Conservation (phyloP, 2,113 vertebrate genomes). For the Vidua macroura region DNA sequence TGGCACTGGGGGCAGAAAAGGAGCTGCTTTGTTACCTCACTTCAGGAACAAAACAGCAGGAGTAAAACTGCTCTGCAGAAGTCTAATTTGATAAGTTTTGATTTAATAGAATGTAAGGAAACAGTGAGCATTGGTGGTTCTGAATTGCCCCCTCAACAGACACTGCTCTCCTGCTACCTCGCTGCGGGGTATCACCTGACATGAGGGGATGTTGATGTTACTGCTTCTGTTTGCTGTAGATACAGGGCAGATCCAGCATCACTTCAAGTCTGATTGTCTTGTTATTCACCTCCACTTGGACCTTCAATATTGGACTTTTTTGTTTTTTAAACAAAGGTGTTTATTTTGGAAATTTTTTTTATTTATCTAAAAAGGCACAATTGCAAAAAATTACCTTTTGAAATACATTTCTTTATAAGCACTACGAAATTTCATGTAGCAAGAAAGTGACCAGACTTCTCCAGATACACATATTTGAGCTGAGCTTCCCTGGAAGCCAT, state of each 20-base stretch:
- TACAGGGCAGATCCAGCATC: neutral
- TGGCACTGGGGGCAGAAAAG: neutral
- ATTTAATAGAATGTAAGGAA: neutral
- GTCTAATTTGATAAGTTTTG: fast-evolving
- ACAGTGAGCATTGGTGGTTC: neutral
- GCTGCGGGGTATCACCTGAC: neutral
- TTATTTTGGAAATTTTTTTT: constrained; percentile 66
- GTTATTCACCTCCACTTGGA: neutral
- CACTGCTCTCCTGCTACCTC: neutral
- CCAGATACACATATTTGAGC: neutral
- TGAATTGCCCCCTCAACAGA: neutral
- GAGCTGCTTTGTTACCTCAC: neutral
- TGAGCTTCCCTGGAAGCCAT: neutral
- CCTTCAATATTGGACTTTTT: neutral
- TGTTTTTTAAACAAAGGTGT: constrained; percentile 54
- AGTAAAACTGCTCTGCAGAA: neutral
- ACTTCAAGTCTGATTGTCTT: neutral
- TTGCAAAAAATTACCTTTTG: constrained; percentile 61
- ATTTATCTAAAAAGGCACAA: constrained; percentile 70
- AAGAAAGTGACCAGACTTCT: constrained; percentile 29
- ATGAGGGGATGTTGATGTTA: fast-evolving
- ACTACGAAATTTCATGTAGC: constrained; percentile 36
- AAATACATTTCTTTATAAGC: constrained; percentile 58
- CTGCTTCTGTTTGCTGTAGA: neutral
- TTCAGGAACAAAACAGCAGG: neutral